These are phyloP conservation scores for Daboia siamensis DNA, from an alignment of 2,113 vertebrate genomes.

Conservation along the genomic window DNA sequence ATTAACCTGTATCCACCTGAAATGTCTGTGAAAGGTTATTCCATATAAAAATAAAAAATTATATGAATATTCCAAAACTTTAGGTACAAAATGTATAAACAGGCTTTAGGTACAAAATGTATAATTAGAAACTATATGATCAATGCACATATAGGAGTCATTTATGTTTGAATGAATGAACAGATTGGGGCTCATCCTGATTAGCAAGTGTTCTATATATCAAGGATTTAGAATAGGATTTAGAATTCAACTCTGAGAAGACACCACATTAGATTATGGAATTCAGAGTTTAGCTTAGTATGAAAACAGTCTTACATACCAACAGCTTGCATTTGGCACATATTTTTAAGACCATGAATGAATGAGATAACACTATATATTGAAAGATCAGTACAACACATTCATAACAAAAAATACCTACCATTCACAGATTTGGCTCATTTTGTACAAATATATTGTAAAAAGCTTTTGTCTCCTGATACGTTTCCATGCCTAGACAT, in stretches of 20 bases:
- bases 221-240: too few species aligned
- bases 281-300: not conserved
- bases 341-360: not conserved
- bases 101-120: not conserved
- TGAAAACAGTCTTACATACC: not conserved
- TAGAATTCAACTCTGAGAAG: not conserved
- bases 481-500: constrained; percentile 1
- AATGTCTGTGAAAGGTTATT: not conserved
- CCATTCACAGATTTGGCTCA: not conserved
- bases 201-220: not conserved
- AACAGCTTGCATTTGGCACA: not conserved
- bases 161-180: not conserved
- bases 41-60: not conserved
- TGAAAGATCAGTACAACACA: not conserved
- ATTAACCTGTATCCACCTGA: not conserved
- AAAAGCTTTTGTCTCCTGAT: constrained; percentile 28
- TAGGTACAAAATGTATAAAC: not conserved
- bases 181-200: not conserved
- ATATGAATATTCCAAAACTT: not conserved
- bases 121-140: not conserved
- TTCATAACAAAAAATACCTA: not conserved
- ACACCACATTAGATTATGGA: not conserved
- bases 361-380: not conserved
- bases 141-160: not conserved
- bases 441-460: constrained; percentile 21